Evolutionary conservation across 2,888 invertebrate species (phyloP).

Genomic region (Molorchus minor): DNA sequence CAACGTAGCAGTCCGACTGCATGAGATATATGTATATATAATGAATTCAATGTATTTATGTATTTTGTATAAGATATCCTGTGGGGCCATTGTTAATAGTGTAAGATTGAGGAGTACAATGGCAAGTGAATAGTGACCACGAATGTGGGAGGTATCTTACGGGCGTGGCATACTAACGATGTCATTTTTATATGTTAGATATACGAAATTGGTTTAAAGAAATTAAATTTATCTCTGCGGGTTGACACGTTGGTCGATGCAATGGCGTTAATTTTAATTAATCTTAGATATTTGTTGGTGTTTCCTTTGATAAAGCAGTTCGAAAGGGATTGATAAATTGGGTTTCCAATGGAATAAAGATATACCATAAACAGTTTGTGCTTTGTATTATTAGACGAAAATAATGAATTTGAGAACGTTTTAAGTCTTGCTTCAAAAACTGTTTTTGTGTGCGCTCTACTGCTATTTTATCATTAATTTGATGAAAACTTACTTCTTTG

Average conservation of each 20-base stretch:
- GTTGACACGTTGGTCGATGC: conserved; percentile 33
- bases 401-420: too few species aligned
- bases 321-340: conserved; percentile 31
- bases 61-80: conserved; percentile 64
- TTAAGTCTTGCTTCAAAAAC: too few species aligned
- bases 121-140: conserved; percentile 58
- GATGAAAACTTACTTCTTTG: too few species aligned
- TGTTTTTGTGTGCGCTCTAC: too few species aligned
- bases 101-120: conserved; percentile 62
- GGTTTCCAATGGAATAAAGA: conserved; percentile 21
- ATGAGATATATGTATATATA: conserved; percentile 62
- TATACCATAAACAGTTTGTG: conserved; percentile 1
- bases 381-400: conserved; percentile 9
- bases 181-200: conserved; percentile 58
- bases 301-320: conserved; percentile 11
- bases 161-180: conserved; percentile 57
- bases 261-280: conserved; percentile 54
- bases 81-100: conserved; percentile 63
- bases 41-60: conserved; percentile 65
- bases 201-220: conserved; percentile 55
- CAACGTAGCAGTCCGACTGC: conserved; percentile 48
- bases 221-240: conserved; percentile 50
- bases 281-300: conserved; percentile 32
- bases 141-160: conserved; percentile 60
- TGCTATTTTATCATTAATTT: too few species aligned